Conservation (phyloP, 2,797 vertebrate species). For the Smutsia gigantea region DNA sequence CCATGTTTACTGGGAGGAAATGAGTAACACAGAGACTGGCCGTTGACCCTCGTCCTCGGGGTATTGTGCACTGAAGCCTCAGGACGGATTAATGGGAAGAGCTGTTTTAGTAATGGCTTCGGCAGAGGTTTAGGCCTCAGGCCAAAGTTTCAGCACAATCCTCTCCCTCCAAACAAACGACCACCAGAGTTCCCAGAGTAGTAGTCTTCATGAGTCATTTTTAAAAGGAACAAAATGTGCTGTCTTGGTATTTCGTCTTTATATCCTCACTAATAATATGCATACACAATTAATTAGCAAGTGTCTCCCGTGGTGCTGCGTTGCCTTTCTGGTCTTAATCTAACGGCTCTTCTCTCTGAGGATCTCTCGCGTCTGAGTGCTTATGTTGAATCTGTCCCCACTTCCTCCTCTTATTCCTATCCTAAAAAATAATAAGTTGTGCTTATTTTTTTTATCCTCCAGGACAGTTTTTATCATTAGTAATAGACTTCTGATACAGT, state of each 20-base stretch:
- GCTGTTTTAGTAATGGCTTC: neutral
- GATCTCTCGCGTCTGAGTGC: neutral
- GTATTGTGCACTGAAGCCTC: no score
- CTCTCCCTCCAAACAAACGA: neutral
- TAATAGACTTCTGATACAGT: neutral
- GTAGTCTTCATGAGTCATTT: neutral
- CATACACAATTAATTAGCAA: neutral
- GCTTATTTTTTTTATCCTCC: neutral
- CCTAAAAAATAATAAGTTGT: neutral
- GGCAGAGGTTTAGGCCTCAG: neutral
- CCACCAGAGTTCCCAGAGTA: neutral
- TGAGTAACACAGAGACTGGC: neutral
- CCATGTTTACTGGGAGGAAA: neutral
- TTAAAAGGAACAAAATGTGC: neutral
- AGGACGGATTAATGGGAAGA: fast-evolving
- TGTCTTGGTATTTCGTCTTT: neutral
- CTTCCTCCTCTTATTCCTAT: neutral
- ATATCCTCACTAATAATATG: neutral
- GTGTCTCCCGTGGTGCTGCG: neutral
- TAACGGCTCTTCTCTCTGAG: neutral
- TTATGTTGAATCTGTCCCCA: neutral
- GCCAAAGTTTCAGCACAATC: neutral
- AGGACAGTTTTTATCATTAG: neutral
- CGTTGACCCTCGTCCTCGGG: neutral
- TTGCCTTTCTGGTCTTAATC: neutral